Percentiles rank a stretch among this genome's conserved stretches.
These are phyloP conservation scores for Sarcophaga subvicina DNA, from an alignment of 2,888 invertebrate genomes.

Conservation along the genomic window DNA sequence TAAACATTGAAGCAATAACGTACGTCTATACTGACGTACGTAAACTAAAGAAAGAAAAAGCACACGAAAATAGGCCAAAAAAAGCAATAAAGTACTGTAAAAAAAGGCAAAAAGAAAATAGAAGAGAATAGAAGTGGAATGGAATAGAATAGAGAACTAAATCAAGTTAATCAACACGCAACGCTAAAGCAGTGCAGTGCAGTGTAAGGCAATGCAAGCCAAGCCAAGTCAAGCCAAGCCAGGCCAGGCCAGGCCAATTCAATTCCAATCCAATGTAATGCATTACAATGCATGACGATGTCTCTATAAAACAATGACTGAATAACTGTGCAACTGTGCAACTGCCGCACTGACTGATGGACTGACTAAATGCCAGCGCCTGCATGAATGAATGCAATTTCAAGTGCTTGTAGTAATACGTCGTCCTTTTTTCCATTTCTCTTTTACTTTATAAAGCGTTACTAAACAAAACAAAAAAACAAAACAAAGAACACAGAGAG, in stretches of 20 bases:
- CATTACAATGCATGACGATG: no score
- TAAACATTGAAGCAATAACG: conserved; percentile 23
- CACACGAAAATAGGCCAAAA: background rate
- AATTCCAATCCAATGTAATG: no score
- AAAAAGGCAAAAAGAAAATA: conserved; percentile 16
- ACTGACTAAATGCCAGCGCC: background rate
- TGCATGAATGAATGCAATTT: background rate
- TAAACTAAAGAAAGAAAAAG: background rate
- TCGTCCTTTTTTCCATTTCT: background rate
- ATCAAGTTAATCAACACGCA: conserved; percentile 28
- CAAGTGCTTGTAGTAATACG: background rate
- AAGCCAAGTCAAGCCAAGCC: conserved; percentile 8
- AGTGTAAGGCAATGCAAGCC: conserved; percentile 32
- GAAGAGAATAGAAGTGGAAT: background rate
- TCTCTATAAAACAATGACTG: background rate
- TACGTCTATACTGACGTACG: background rate
- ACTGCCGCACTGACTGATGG: background rate
- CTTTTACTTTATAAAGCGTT: background rate
- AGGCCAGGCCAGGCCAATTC: no score
- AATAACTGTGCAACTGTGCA: background rate
- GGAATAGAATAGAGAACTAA: conserved; percentile 15
- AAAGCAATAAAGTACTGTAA: background rate
- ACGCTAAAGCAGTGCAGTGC: conserved; percentile 19
- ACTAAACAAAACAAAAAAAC: background rate
- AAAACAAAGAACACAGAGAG: background rate